Evolutionary conservation across 2,797 vertebrate species (phyloP).

Genomic region (Vespertilio murinus): DNA sequence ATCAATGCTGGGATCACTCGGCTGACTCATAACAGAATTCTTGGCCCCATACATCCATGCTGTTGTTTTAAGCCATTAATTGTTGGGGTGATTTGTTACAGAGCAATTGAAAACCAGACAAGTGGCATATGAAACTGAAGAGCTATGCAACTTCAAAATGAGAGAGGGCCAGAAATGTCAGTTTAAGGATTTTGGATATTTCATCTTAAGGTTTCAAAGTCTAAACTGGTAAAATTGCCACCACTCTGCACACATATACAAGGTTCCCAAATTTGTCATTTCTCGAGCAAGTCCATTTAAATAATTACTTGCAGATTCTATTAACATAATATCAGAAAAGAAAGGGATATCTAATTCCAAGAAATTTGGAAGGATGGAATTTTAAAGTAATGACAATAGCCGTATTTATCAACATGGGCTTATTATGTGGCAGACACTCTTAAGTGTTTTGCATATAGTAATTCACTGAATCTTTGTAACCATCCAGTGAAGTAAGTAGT

Average conservation of each 20-base stretch:
- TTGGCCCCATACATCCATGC: not conserved
- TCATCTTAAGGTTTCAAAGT: not conserved
- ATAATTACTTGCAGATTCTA: not conserved
- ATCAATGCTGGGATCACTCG: not conserved
- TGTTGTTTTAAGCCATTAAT: not conserved
- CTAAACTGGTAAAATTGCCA: not conserved
- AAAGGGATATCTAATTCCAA: not conserved
- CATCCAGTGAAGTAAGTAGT: not conserved
- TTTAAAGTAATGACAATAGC: not conserved
- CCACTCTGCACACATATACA: not conserved
- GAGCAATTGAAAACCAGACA: not conserved
- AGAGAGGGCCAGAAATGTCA: not conserved
- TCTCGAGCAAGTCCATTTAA: not conserved
- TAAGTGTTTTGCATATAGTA: not conserved
- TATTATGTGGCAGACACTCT: not conserved
- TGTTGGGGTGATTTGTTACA: not conserved
- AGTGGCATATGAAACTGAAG: not conserved
- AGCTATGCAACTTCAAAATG: not conserved
- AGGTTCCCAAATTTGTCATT: not conserved
- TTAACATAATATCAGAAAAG: not conserved
- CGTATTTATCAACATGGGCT: not conserved
- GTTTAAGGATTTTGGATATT: not conserved
- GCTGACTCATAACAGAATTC: not conserved
- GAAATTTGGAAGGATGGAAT: not conserved
- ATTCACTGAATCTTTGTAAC: not conserved